Percentiles rank a stretch among this genome's conserved stretches.
Evolutionary conservation across 2,113 vertebrate genomes (phyloP).

Genomic region (Thalassoma bifasciatum): DNA sequence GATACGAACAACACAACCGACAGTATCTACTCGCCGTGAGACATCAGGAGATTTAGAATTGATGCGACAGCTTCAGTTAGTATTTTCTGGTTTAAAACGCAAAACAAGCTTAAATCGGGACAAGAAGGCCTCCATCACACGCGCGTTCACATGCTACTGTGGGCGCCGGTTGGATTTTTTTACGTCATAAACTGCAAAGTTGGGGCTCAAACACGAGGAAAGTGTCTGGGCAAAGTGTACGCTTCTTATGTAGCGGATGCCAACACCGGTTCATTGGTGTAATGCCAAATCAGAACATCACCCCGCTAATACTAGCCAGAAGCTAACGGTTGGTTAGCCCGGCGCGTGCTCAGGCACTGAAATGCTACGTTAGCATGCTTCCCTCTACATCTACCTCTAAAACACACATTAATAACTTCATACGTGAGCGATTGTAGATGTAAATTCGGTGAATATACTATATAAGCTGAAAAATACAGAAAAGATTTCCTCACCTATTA

Average conservation of each 20-base stretch:
- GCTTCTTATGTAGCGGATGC: neutral
- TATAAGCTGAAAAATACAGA: neutral
- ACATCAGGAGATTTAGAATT: fast-evolving
- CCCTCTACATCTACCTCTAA: neutral
- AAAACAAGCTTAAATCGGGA: fast-evolving
- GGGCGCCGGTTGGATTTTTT: slow-evolving; percentile 34
- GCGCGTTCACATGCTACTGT: slow-evolving; percentile 53
- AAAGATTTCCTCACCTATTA: slow-evolving; percentile 76
- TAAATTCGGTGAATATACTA: no score
- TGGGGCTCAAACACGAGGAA: no score
- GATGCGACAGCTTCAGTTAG: fast-evolving
- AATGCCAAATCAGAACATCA: neutral
- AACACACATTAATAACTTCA: neutral
- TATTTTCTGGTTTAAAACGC: fast-evolving
- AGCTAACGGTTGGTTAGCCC: slow-evolving; percentile 3
- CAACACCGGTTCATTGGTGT: neutral
- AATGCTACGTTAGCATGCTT: neutral
- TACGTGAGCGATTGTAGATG: fast-evolving
- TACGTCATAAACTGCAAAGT: no score
- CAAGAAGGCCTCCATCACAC: slow-evolving; percentile 6
- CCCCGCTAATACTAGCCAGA: neutral
- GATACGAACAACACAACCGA: fast-evolving
- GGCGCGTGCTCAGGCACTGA: neutral
- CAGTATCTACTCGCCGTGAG: fast-evolving
- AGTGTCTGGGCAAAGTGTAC: neutral